These are phyloP conservation scores for Drosophila gunungcola DNA, from an alignment of 1,140 invertebrate genomes.

Conservation along the genomic window DNA sequence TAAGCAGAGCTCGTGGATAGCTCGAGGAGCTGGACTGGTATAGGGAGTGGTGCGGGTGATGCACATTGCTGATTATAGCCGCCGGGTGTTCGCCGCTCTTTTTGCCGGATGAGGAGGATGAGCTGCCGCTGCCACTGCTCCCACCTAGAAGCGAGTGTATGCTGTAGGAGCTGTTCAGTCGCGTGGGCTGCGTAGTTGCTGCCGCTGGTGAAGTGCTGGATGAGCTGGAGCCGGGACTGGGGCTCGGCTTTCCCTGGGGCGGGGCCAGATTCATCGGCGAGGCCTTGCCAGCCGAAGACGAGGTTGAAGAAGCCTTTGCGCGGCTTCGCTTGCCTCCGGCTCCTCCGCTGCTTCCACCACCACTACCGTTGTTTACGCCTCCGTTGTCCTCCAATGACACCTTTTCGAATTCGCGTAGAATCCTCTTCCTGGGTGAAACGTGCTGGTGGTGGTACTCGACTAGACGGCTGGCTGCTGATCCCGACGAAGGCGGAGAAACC, in stretches of 20 bases:
- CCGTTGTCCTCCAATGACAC: conserved; percentile 88
- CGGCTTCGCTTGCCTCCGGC: conserved; percentile 85
- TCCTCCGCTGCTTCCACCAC: conserved; percentile 64
- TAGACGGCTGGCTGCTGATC: conserved; percentile 72
- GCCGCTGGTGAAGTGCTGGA: conserved; percentile 49
- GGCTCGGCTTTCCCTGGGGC: conserved; percentile 51
- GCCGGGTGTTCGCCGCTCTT: conserved; percentile 61
- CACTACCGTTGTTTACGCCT: conserved; percentile 55
- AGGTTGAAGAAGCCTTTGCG: conserved; percentile 73
- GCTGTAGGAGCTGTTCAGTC: conserved; percentile 88
- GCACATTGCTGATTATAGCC: conserved; percentile 71
- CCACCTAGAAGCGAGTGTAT: conserved; percentile 90
- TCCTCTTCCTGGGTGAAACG: conserved; percentile 90
- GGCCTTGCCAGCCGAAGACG: conserved; percentile 39
- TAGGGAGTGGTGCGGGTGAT: conserved; percentile 58
- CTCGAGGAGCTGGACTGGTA: conserved; percentile 51
- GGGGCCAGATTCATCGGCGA: conserved; percentile 62
- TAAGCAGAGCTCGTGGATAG: conserved; percentile 57
- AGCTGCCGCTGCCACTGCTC: conserved; percentile 71
- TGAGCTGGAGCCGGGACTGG: conserved; percentile 24
- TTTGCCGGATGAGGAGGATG: conserved; percentile 41
- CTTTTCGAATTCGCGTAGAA: conserved; percentile 89
- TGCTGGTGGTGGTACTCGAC: conserved; percentile 85
- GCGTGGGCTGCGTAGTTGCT: conserved; percentile 60
- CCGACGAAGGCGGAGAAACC: conserved; percentile 71